phyloP scores from a whole-genome alignment of 2,797 vertebrate genomes.

The Corythornis leucogaster region DNA sequence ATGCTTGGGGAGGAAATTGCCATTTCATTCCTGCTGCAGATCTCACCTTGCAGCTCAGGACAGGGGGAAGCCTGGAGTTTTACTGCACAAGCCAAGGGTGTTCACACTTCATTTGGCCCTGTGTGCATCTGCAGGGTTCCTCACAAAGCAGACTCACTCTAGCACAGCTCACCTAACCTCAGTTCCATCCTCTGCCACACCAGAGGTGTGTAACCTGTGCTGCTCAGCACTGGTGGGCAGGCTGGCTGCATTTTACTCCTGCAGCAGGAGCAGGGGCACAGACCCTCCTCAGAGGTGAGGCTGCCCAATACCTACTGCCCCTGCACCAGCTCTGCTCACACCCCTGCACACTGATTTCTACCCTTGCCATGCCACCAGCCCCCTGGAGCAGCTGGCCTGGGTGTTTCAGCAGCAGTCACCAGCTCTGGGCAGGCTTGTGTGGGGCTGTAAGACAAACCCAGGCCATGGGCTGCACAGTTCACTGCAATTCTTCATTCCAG shows the following conservation, averaged over 20 bases:
- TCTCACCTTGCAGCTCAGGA: neutral
- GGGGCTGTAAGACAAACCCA: neutral
- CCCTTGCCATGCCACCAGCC: neutral
- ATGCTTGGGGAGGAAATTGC: conserved; percentile 8
- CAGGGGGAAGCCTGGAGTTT: neutral
- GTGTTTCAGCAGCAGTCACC: neutral
- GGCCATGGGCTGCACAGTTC: neutral
- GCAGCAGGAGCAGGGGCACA: neutral
- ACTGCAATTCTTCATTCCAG: neutral
- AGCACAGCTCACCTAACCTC: neutral
- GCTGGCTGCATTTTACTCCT: neutral
- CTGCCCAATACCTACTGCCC: neutral
- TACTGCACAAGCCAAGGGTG: neutral
- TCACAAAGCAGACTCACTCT: neutral
- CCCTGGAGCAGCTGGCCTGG: neutral
- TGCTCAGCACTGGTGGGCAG: neutral
- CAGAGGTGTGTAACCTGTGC: neutral
- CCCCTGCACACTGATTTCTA: neutral
- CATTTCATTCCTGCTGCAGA: conserved; percentile 13
- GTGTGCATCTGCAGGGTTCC: neutral
- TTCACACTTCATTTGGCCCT: neutral
- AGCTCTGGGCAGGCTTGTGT: neutral
- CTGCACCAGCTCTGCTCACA: neutral
- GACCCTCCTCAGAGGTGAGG: neutral
- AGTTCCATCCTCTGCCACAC: too few species aligned